Evolutionary conservation across 2,113 vertebrate species (phyloP).

Genomic region (Okapia johnstoni): DNA sequence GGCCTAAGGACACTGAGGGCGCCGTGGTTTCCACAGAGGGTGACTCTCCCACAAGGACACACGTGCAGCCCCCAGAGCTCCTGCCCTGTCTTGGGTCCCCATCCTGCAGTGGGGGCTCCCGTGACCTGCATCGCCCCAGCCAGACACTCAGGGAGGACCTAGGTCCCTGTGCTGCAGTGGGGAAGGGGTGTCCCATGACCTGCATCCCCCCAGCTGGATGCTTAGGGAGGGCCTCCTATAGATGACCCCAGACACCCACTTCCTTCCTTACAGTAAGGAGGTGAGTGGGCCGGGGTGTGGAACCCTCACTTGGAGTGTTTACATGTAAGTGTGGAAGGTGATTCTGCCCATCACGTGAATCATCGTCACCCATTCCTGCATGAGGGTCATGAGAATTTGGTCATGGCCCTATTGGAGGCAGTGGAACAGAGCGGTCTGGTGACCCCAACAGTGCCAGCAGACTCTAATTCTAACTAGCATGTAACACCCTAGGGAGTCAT

Average conservation of each 20-base stretch:
- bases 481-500: fast-evolving
- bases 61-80: neutral
- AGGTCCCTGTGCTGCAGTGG: fast-evolving
- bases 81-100: neutral
- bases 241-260: neutral
- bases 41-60: neutral
- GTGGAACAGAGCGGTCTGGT: neutral
- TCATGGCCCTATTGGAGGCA: neutral
- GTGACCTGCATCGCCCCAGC: neutral
- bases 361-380: neutral
- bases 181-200: fast-evolving
- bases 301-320: neutral
- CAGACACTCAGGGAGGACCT: neutral
- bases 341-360: neutral
- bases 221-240: neutral
- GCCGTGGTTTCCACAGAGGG: neutral
- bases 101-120: neutral
- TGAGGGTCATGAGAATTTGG: neutral
- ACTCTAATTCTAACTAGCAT: neutral
- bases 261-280: neutral
- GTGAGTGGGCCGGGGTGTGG: neutral
- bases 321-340: neutral
- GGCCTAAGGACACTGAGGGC: neutral
- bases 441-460: neutral
- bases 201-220: neutral